Conservation (phyloP, 2,888 invertebrate genomes). For the Oscheius myriophilus region DNA sequence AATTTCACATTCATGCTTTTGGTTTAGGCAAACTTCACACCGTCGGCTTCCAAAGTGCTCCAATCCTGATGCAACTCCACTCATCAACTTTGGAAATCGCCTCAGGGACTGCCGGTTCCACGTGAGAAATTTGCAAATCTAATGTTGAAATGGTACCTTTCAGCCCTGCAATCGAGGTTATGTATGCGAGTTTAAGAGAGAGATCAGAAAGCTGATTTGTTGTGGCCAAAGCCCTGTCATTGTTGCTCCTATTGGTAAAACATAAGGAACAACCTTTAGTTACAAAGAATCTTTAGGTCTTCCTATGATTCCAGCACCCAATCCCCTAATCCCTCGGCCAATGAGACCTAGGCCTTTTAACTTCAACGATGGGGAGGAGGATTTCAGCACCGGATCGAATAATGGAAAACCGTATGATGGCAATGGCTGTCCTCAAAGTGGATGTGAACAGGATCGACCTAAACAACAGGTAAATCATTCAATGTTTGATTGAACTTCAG, state of each 20-base stretch:
- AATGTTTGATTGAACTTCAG: too few relatives aligned
- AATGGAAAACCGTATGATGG: slow-evolving; percentile 6
- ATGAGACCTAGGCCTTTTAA: slow-evolving; percentile 38
- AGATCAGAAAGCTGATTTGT: slow-evolving; percentile 57
- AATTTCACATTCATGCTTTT: too few relatives aligned
- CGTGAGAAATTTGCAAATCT: slow-evolving; percentile 24
- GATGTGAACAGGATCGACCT: neutral
- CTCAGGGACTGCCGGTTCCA: slow-evolving; percentile 57
- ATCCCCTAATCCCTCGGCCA: slow-evolving; percentile 50
- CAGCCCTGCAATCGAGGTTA: slow-evolving; percentile 55
- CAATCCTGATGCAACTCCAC: slow-evolving; percentile 50
- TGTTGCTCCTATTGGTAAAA: slow-evolving; percentile 45
- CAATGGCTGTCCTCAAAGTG: slow-evolving; percentile 7
- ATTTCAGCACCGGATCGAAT: slow-evolving; percentile 21
- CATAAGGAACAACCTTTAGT: neutral
- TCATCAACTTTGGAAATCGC: slow-evolving; percentile 58
- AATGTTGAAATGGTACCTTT: slow-evolving; percentile 19
- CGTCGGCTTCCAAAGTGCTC: slow-evolving; percentile 53
- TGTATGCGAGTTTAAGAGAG: slow-evolving; percentile 58
- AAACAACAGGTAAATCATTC: neutral
- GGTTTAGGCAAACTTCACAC: slow-evolving; percentile 41
- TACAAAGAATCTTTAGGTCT: slow-evolving; percentile 36
- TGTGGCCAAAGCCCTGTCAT: slow-evolving; percentile 51
- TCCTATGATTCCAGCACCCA: slow-evolving; percentile 52
- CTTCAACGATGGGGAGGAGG: slow-evolving; percentile 48